Percentiles rank a stretch among this genome's conserved stretches.
These are phyloP conservation scores for Hylaea fasciaria DNA, from an alignment of 2,888 invertebrate species.

Conservation along the genomic window DNA sequence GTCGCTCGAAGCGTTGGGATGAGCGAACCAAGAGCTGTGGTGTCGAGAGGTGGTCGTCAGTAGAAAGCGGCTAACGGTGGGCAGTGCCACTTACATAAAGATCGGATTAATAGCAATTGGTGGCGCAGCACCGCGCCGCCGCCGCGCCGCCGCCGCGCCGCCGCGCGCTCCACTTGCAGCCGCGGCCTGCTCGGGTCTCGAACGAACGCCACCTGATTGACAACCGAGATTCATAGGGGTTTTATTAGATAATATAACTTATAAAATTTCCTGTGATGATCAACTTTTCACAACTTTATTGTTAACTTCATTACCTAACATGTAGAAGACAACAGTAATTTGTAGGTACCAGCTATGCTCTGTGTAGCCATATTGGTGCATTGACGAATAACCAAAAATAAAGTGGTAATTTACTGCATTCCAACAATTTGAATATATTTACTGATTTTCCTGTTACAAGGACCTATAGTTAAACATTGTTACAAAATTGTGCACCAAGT, in stretches of 20 bases:
- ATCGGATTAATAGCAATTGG: conserved; percentile 32
- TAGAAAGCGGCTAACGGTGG: conserved; percentile 42
- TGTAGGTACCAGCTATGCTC: no score
- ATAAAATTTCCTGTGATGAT: no score
- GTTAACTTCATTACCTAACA: no score
- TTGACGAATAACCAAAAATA: background rate
- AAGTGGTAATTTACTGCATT: conserved; percentile 3
- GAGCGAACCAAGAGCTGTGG: no score
- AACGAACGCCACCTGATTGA: no score
- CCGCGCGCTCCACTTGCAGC: conserved; percentile 28
- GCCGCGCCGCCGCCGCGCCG: conserved; percentile 3
- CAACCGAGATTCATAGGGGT: no score
- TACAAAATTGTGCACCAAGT: no score
- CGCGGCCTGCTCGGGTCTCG: conserved; percentile 1
- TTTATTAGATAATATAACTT: no score
- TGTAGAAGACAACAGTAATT: no score
- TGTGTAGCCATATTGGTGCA: background rate
- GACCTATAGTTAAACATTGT: no score
- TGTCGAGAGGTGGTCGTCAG: conserved; percentile 2
- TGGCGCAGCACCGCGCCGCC: conserved; percentile 5
- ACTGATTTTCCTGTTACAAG: conserved; percentile 7
- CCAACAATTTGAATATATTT: background rate
- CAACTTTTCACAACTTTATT: no score
- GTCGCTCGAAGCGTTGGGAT: no score
- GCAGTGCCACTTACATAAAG: conserved; percentile 35